Base-by-base conservation (phyloP, 2,888 invertebrate genomes). In the Ormyrus labotus region DNA sequence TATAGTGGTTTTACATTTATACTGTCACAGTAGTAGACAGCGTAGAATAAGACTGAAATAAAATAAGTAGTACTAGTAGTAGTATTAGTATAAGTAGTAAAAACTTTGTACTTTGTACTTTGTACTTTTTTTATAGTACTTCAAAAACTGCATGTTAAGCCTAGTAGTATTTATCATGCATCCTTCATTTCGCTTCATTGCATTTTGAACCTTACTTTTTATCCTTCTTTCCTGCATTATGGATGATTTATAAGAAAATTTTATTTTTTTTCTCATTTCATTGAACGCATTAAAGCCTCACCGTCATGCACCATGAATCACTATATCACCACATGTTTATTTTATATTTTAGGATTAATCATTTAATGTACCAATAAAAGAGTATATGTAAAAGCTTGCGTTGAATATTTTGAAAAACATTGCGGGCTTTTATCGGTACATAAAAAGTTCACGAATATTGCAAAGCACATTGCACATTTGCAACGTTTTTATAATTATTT, bases 401-500 rank as follows among this genome's bases (percentile, higher is more conserved):
- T 19, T 19, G 19, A 19, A 19, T 19, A 19, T 19, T 19, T 19
- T 19, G 19, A 19, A 19, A 19, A 19, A 19, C 19, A 19, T 19
- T 19, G 19, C 19, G 1, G 1, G 19, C 19, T 19, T 19, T 19
- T 19, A 19, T 19, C 19, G 19, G 19, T 19, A 19, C 19, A 19
- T 19, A 19, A 19, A 19, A 19, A 19, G 19, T 19, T 19, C 19
- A 19, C 19, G 19, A 19, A 19, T 19, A 19, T 19, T 45, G 34
- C 47, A 73, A 57, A 65, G 65, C 65, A 70, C 19, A 19, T 64
- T 69, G 13, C 58, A 80, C 58, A 10, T 8, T 78, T 77, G n/a
- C 61, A 79, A 13, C 80, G 53, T 85, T 84, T 83, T 78, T 70
- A 77, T 68, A 74, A 53, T 82, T 83, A 83, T 79, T 71, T 85